phyloP scores from a whole-genome alignment of 2,888 invertebrate genomes.

The Dryomyza anilis region DNA sequence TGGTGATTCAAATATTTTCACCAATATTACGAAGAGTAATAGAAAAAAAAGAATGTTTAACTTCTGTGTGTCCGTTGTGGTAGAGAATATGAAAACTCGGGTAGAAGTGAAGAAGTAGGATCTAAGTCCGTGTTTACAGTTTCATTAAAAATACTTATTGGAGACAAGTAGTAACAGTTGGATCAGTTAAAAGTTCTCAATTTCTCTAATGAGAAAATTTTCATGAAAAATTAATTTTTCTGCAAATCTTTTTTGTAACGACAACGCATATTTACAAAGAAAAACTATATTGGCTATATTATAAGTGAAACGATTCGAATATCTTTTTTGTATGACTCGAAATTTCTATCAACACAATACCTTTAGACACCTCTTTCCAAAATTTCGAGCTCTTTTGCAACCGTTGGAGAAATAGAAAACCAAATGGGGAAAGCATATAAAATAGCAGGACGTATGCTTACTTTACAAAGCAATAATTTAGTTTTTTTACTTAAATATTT shows the following conservation, averaged over 20 bases:
- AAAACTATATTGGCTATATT: not conserved
- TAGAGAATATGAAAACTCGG: not conserved
- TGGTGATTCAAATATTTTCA: too few relatives aligned
- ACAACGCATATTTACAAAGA: not conserved
- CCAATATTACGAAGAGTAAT: too few relatives aligned
- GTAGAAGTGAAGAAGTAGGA: not conserved
- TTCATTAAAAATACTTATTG: not conserved
- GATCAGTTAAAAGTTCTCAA: not conserved
- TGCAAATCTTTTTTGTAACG: not conserved
- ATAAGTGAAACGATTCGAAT: not conserved
- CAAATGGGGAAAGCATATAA: too few relatives aligned
- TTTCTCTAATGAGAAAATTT: not conserved
- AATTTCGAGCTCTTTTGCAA: too few relatives aligned
- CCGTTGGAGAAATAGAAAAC: too few relatives aligned
- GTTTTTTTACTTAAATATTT: too few relatives aligned
- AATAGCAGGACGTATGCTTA: too few relatives aligned
- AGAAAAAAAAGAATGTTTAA: too few relatives aligned
- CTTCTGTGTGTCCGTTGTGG: not conserved
- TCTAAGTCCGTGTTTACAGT: not conserved
- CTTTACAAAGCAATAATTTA: too few relatives aligned
- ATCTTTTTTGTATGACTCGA: not conserved
- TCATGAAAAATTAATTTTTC: not conserved
- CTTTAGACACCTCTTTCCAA: too few relatives aligned
- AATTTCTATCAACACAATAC: not conserved
- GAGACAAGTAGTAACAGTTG: not conserved